These are phyloP conservation scores for Glaucomys volans DNA, from an alignment of 2,113 vertebrate species.

Conservation along the genomic window DNA sequence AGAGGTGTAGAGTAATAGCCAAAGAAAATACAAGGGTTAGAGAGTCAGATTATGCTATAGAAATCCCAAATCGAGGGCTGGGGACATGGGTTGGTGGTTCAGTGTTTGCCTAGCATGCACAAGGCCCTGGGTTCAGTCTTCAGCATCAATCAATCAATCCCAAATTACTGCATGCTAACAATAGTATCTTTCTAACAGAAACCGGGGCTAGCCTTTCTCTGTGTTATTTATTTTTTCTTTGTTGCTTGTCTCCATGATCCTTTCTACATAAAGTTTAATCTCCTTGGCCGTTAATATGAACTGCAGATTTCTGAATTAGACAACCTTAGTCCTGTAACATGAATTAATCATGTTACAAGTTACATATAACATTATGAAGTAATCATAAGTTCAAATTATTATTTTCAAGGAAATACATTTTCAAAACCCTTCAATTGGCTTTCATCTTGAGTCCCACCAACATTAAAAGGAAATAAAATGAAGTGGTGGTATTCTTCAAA, in stretches of 20 bases:
- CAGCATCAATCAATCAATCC: neutral
- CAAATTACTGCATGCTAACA: neutral
- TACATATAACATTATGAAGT: too few relatives aligned
- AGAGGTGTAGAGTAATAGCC: neutral
- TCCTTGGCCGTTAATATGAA: neutral
- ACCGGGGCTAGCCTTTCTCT: neutral
- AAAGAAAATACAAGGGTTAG: neutral
- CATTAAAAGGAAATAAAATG: constrained; percentile 20
- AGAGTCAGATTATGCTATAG: neutral
- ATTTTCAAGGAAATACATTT: constrained; percentile 45
- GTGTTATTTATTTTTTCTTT: neutral
- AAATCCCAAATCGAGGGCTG: neutral
- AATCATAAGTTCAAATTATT: constrained; percentile 21
- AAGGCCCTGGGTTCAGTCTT: too few relatives aligned
- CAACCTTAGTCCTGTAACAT: neutral
- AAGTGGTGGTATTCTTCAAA: neutral
- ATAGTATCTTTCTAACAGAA: neutral
- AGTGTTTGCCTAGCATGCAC: too few relatives aligned
- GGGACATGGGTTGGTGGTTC: too few relatives aligned
- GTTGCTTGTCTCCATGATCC: neutral
- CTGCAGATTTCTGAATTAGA: neutral
- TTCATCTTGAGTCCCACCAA: constrained; percentile 8
- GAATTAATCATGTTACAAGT: too few relatives aligned
- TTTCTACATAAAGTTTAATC: neutral
- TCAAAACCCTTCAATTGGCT: neutral